Conservation (phyloP, 2,888 invertebrate species). For the Drosophila longiperda region DNA sequence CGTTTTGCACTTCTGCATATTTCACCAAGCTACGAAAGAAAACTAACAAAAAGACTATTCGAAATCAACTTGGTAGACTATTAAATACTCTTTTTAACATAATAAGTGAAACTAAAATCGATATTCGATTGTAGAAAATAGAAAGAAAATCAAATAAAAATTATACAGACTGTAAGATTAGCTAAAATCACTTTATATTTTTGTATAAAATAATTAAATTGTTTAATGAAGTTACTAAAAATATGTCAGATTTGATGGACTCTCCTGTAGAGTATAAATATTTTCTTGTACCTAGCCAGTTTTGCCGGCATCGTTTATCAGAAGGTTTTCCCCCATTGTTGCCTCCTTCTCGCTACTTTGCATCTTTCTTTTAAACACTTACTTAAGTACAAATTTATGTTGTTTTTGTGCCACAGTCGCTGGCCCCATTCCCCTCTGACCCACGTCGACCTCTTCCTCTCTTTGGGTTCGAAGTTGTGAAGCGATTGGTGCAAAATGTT, state of each 20-base stretch:
- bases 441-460: background rate
- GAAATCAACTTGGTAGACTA: background rate
- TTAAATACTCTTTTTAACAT: constrained; percentile 17
- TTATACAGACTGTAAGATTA: background rate
- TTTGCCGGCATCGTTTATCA: constrained; percentile 57
- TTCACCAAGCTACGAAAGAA: constrained; percentile 60
- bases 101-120: background rate
- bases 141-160: background rate
- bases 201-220: background rate
- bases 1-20: constrained; percentile 78
- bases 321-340: constrained; percentile 22
- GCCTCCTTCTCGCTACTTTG: constrained; percentile 31
- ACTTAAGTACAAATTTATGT: constrained; percentile 80
- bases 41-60: constrained; percentile 36
- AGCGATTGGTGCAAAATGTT: constrained; percentile 73
- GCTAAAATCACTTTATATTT: background rate
- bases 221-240: background rate
- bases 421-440: constrained; percentile 5
- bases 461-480: constrained; percentile 10
- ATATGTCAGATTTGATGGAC: fast-evolving
- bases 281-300: constrained; percentile 36
- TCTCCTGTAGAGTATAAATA: constrained; percentile 15
- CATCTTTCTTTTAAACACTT: constrained; percentile 78
- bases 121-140: background rate
- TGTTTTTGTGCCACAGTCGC: constrained; percentile 63